Base-by-base conservation (phyloP, 2,888 invertebrate species). In the Sympetrum striolatum region DNA sequence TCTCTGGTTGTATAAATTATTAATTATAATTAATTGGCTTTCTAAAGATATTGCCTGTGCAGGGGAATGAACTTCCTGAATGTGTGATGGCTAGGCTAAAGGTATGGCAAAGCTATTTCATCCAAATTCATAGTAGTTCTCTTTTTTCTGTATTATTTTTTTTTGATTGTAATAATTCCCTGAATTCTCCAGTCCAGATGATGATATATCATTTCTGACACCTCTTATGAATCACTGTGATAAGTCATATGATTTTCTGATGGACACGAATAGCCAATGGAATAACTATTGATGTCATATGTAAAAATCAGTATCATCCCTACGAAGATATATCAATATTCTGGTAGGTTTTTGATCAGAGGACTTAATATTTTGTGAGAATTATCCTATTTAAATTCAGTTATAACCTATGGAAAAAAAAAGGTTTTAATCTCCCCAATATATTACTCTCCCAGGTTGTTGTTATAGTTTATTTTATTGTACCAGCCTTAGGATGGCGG, bases 1-100 rank as follows among this genome's bases (percentile, higher is more conserved):
- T n/a, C n/a, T n/a, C n/a, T n/a, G n/a, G n/a, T n/a, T n/a, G n/a
- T n/a, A n/a, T n/a, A n/a, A n/a, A n/a, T n/a, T n/a, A n/a, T n/a
- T n/a, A n/a, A n/a, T n/a, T n/a, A n/a, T n/a, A n/a, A n/a, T n/a
- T 93, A 99, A 99, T 94, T 99, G 99, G 99, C 95, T 99, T 64
- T 98, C 98, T 91, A 99, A 99, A 94, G 98, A 99, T 94, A 99
- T 93, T 98, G 91, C 99, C 99, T 0, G 99, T 99, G 4, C 97
- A 98, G 92, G 96, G 99, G 92, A 98, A 99, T 93, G 98, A 98
- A 93, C 95, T 99, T 44, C 96, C 99, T 37, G 98, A 99, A 93
- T 99, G 99, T 93, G 99, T 99, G 64, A 98, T 98, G 93, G 99
- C 99, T 90, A 96, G 99, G 91, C 95, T 99, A 0, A 99, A 98